Conservation (phyloP, 2,113 vertebrate species). For the Cacatua alba region DNA sequence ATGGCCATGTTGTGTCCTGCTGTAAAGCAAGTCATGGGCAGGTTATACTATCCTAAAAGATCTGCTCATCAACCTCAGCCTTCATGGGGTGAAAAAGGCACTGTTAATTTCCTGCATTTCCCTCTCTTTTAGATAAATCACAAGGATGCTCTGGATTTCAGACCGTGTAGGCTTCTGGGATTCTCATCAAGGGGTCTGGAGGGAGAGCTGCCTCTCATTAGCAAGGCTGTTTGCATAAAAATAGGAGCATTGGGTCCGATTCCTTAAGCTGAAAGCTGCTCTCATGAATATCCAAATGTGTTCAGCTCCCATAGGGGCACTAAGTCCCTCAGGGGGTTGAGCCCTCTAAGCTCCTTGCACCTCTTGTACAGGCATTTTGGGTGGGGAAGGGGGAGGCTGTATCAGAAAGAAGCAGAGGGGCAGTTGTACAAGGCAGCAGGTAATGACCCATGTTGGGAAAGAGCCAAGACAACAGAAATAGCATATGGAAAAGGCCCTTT, state of each 20-base stretch:
- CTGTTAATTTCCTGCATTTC: background rate
- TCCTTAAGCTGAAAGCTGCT: background rate
- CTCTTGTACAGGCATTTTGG: background rate
- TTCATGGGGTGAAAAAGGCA: background rate
- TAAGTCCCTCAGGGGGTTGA: background rate
- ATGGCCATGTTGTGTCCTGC: background rate
- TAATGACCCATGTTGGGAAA: slow-evolving; percentile 7
- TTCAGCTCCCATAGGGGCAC: background rate
- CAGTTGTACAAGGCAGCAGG: background rate
- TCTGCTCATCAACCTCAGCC: background rate
- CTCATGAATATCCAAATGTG: background rate
- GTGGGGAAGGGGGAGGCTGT: background rate
- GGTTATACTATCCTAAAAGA: background rate
- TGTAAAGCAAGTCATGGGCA: background rate
- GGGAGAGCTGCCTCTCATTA: background rate
- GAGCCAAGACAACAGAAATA: slow-evolving; percentile 39
- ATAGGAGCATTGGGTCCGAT: background rate
- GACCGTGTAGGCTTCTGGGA: background rate
- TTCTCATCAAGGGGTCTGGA: background rate
- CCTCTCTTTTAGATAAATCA: background rate
- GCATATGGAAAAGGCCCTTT: slow-evolving; percentile 19
- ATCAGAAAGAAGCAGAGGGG: background rate
- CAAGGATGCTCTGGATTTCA: background rate
- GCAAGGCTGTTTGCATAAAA: background rate
- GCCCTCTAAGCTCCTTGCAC: background rate